Evolutionary conservation across 1,140 invertebrate species (phyloP).

Genomic region (Teleopsis dalmanni): DNA sequence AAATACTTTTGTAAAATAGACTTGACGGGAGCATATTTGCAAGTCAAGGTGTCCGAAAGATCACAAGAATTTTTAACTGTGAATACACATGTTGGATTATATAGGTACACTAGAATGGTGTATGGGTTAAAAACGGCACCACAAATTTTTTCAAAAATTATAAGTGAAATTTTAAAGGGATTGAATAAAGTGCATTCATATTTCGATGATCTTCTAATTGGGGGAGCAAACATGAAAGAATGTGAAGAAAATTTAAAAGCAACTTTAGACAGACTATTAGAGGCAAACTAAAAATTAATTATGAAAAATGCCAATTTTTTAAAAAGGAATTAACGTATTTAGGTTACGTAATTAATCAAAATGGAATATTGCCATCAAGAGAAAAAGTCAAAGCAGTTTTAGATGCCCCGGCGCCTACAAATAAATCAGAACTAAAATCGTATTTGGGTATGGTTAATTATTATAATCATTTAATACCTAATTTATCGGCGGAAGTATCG

Average conservation of each 20-base stretch:
- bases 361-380: not conserved
- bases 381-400: not conserved
- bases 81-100: not conserved
- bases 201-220: constrained; percentile 10
- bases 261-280: not conserved
- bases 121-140: too few species aligned
- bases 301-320: constrained; percentile 25
- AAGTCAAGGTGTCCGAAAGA: not conserved
- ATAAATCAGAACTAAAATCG: constrained; percentile 5
- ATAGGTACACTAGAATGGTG: not conserved
- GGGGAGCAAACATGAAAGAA: not conserved
- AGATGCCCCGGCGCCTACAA: constrained; percentile 1
- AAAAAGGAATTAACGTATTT: constrained; percentile 8
- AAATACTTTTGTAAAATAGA: not conserved
- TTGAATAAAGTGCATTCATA: not conserved
- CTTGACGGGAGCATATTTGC: not conserved
- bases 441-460: constrained; percentile 10
- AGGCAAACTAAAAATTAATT: constrained; percentile 22
- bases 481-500: constrained; percentile 4
- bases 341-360: not conserved
- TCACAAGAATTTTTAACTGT: not conserved
- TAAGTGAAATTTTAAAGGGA: constrained; percentile 11
- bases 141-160: too few species aligned
- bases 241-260: constrained; percentile 6
- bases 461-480: constrained; percentile 8